A percentile compares a stretch with the other conserved stretches of the same genome.
Evolutionary conservation across 2,888 invertebrate genomes (phyloP).

Genomic region (Julus scandinavius): DNA sequence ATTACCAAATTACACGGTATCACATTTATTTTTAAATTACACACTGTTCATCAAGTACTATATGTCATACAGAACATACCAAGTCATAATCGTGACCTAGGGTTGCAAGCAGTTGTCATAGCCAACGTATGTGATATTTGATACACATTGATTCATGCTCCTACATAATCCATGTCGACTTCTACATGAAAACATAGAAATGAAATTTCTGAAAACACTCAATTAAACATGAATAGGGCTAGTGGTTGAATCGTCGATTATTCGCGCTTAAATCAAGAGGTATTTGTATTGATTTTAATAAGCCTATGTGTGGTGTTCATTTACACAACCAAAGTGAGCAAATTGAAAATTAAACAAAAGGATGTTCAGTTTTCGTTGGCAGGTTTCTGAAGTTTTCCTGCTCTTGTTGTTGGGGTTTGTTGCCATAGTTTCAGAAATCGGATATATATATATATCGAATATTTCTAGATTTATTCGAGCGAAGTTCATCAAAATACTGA

Average conservation of each 20-base stretch:
- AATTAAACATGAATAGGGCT: not conserved
- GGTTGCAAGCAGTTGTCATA: not conserved
- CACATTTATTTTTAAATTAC: not conserved
- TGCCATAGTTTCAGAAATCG: conserved; percentile 25
- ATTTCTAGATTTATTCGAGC: conserved; percentile 12
- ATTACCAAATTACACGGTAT: not conserved
- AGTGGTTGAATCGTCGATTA: not conserved
- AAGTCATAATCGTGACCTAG: not conserved
- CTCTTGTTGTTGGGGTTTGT: not conserved
- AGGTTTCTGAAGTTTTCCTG: not conserved
- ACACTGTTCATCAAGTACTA: not conserved
- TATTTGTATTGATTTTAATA: conserved; percentile 39
- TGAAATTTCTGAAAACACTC: not conserved
- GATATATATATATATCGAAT: too few species aligned
- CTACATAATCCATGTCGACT: not conserved
- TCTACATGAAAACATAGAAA: not conserved
- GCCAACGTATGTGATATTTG: not conserved
- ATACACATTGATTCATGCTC: not conserved
- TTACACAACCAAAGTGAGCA: conserved; percentile 11
- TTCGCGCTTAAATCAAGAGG: not conserved
- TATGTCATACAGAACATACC: not conserved
- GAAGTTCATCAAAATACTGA: conserved; percentile 31
- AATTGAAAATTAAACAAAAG: conserved; percentile 23
- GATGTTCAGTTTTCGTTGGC: not conserved
- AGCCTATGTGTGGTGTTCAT: not conserved